A percentile compares a stretch with the other conserved stretches of the same genome.
phyloP scores from a whole-genome alignment of 2,113 vertebrate species.

The Toxostoma redivivum region DNA sequence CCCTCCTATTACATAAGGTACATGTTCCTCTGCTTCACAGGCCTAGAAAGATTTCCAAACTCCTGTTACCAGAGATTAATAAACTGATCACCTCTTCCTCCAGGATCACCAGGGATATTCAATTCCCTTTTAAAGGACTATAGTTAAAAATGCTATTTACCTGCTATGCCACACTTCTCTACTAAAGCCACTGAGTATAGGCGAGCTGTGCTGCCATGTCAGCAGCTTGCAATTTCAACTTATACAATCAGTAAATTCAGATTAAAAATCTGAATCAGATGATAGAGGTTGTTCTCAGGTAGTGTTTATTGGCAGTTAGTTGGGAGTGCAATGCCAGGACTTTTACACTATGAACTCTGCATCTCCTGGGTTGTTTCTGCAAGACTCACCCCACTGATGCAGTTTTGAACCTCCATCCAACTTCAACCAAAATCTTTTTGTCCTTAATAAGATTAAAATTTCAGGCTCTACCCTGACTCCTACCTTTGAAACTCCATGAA shows the following conservation, averaged over 20 bases:
- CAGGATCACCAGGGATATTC: background rate
- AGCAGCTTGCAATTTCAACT: background rate
- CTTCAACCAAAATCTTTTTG: background rate
- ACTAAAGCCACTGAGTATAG: background rate
- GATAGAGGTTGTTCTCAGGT: background rate
- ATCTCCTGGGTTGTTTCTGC: background rate
- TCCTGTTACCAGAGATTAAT: background rate
- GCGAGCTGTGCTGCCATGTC: background rate
- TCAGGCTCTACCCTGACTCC: background rate
- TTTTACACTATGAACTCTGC: background rate
- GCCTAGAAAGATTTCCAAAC: background rate
- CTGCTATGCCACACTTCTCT: background rate
- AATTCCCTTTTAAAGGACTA: background rate
- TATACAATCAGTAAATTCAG: background rate
- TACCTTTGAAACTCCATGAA: background rate
- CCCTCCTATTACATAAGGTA: background rate
- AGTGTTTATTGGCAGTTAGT: background rate
- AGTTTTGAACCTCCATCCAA: background rate
- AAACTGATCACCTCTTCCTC: background rate
- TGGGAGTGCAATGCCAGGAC: background rate
- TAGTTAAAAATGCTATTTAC: background rate
- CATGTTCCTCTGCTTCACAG: background rate
- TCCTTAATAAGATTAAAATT: background rate
- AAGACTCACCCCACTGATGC: background rate
- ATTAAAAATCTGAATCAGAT: background rate